Percentiles rank a stretch among this genome's conserved stretches.
These are phyloP conservation scores for Bettongia penicillata DNA, from an alignment of 2,113 vertebrate species.

Conservation along the genomic window DNA sequence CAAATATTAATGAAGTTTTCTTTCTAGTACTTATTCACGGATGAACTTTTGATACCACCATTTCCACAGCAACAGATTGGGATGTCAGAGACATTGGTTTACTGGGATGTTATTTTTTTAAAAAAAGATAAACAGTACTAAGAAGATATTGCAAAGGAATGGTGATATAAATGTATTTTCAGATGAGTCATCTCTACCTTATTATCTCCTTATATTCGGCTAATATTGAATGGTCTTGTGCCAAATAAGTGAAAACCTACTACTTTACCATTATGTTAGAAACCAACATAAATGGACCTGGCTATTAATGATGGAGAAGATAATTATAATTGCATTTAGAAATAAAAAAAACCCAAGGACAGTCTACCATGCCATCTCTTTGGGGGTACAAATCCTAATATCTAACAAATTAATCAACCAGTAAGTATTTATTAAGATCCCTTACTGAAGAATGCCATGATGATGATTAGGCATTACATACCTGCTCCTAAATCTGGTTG, in stretches of 20 bases:
- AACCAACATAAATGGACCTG: neutral
- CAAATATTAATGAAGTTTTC: neutral
- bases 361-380: neutral
- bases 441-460: neutral
- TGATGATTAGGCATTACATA: neutral
- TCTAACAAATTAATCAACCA: neutral
- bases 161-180: neutral
- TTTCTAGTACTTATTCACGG: conserved; percentile 18
- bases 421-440: neutral
- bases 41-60: conserved; percentile 44
- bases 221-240: conserved; percentile 16
- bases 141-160: neutral
- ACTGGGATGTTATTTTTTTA: neutral
- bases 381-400: neutral
- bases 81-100: neutral
- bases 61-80: neutral
- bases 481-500: conserved; percentile 28
- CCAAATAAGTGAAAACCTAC: neutral
- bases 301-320: conserved; percentile 6
- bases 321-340: conserved; percentile 34
- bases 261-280: neutral
- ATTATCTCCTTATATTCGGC: neutral
- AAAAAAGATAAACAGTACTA: conserved; percentile 32
- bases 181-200: neutral
- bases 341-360: conserved; percentile 12